phyloP scores from a whole-genome alignment of 2,113 vertebrate species.

The Numida meleagris region DNA sequence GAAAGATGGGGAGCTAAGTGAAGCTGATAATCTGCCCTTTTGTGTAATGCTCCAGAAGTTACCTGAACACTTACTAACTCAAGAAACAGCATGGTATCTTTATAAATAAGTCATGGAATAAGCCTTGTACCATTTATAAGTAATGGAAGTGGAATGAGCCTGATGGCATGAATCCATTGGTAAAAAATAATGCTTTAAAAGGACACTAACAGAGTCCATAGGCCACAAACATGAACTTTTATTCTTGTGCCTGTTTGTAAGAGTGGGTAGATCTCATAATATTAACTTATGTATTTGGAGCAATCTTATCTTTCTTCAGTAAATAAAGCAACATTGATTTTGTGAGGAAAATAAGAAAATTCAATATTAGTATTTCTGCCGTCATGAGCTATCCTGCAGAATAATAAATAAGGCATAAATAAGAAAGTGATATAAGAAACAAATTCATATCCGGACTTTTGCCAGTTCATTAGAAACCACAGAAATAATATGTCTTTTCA shows the following conservation, averaged over 20 bases:
- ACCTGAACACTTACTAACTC: not conserved
- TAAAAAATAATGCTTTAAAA: slow-evolving; percentile 20
- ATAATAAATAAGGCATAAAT: not conserved
- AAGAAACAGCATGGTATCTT: not conserved
- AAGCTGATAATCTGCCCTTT: slow-evolving; percentile 6
- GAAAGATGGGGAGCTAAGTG: not conserved
- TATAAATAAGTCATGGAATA: slow-evolving; percentile 39
- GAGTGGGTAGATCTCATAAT: not conserved
- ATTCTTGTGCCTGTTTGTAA: not conserved
- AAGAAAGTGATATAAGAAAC: not conserved
- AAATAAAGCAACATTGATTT: not conserved
- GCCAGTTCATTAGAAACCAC: not conserved
- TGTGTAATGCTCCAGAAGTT: not conserved
- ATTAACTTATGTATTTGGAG: not conserved
- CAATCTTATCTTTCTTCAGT: not conserved
- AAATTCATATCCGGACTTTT: not conserved
- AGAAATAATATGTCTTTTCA: not conserved
- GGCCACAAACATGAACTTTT: not conserved
- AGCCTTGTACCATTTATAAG: slow-evolving; percentile 36
- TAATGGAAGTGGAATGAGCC: slow-evolving; percentile 26
- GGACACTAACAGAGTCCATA: not conserved
- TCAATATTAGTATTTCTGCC: not conserved
- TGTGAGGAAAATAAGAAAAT: not conserved
- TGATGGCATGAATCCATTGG: not conserved
- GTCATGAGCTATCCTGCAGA: not conserved